phyloP scores from a whole-genome alignment of 2,113 vertebrate species.

The Eleginops maclovinus region DNA sequence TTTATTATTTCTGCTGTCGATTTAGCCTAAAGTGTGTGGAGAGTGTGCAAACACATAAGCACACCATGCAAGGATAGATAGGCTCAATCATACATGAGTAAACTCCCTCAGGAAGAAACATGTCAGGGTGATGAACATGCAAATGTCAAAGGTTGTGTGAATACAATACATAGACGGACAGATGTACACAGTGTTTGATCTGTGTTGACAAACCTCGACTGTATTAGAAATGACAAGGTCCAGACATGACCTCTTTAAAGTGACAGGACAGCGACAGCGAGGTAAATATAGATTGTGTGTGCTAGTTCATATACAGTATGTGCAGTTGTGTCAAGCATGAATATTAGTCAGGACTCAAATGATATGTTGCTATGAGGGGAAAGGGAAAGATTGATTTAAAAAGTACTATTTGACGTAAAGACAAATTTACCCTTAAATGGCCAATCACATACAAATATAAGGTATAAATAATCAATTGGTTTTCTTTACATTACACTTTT shows the following conservation, averaged over 20 bases:
- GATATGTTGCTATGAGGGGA: slow-evolving; percentile 4
- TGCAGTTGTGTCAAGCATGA: neutral
- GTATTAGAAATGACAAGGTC: slow-evolving; percentile 81
- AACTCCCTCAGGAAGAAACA: neutral
- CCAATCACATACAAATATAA: too few species aligned
- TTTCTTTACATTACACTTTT: too few species aligned
- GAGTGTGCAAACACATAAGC: neutral
- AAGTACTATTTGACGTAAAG: neutral
- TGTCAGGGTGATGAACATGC: slow-evolving; percentile 6
- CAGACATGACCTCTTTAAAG: slow-evolving; percentile 83
- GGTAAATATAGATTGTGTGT: slow-evolving; percentile 81
- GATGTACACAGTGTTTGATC: slow-evolving; percentile 49
- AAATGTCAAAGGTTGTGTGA: slow-evolving; percentile 12
- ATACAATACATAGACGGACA: neutral
- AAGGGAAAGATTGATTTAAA: slow-evolving; percentile 19
- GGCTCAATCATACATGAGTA: slow-evolving; percentile 7
- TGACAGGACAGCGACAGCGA: slow-evolving; percentile 83
- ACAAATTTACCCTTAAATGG: too few species aligned
- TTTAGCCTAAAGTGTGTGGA: too few species aligned
- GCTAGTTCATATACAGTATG: neutral
- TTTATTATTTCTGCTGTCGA: neutral
- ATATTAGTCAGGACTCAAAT: slow-evolving; percentile 10
- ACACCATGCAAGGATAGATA: neutral
- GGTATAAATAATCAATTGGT: too few species aligned
- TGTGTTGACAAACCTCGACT: slow-evolving; percentile 86